A percentile compares a stretch with the other conserved stretches of the same genome.
Evolutionary conservation across 2,797 vertebrate genomes (phyloP).

Genomic region (Meriones psammophilus): DNA sequence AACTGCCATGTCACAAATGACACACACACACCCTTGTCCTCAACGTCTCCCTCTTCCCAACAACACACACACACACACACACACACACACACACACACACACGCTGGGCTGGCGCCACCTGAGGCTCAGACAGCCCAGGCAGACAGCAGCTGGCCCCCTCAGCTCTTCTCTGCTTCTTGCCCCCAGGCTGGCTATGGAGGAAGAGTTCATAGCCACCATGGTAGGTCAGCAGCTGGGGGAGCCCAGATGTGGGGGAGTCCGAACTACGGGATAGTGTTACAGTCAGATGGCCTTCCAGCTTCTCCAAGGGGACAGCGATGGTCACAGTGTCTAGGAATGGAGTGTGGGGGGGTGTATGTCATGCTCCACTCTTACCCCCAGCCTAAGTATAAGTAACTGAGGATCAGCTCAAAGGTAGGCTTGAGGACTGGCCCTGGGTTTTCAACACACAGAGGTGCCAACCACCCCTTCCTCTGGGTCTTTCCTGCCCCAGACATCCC

Average conservation of each 20-base stretch:
- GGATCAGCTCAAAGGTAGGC: not conserved
- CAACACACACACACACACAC: not conserved
- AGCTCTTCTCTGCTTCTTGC: not conserved
- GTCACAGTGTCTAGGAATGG: not conserved
- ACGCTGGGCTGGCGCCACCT: not conserved
- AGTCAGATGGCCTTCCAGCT: constrained; percentile 46
- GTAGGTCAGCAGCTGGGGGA: constrained; percentile 74
- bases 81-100: not conserved
- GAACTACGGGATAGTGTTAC: constrained; percentile 69
- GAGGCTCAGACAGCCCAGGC: constrained; percentile 5
- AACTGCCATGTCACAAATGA: constrained; percentile 56
- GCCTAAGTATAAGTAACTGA: not conserved
- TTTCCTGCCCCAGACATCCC: constrained; percentile 39
- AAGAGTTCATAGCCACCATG: constrained; percentile 65
- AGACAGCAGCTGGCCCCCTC: constrained; percentile 76
- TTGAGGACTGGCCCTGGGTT: not conserved
- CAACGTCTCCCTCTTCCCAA: not conserved
- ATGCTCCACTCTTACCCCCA: not conserved
- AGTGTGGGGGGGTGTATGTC: not conserved
- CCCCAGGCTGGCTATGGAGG: not conserved
- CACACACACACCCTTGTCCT: not conserved
- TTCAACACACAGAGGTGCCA: not conserved
- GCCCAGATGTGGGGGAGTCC: constrained; percentile 80
- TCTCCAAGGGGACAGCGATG: not conserved
- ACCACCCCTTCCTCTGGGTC: not conserved